phyloP scores from a whole-genome alignment of 2,888 invertebrate genomes.

The Serripes groenlandicus region DNA sequence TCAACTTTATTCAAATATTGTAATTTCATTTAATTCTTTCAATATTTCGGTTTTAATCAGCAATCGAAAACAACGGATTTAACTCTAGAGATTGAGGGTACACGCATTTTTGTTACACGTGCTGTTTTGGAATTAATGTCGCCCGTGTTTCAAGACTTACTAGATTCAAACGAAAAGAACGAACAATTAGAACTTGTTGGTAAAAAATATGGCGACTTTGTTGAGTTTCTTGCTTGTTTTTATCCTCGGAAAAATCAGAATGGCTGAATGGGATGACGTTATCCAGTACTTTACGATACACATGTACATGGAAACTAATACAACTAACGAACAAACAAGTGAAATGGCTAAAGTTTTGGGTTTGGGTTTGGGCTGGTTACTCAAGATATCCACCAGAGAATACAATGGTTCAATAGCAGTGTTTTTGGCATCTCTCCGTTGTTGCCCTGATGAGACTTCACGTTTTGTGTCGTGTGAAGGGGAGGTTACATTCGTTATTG shows the following conservation, averaged over 20 bases:
- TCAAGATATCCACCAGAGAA: neutral
- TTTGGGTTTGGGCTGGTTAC: neutral
- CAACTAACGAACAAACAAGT: neutral
- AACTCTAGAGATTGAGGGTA: neutral
- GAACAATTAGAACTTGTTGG: neutral
- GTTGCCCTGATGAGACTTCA: neutral
- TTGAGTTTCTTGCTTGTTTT: slow-evolving; percentile 8
- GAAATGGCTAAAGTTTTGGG: neutral
- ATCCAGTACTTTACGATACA: neutral
- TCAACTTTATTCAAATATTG: too few relatives aligned
- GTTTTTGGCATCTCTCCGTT: neutral
- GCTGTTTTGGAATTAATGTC: slow-evolving; percentile 3
- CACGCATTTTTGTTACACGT: neutral
- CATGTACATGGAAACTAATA: neutral
- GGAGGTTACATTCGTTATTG: neutral
- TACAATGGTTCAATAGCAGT: too few relatives aligned
- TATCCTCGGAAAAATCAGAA: slow-evolving; percentile 3
- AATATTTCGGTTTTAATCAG: slow-evolving; percentile 8
- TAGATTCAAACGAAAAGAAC: neutral
- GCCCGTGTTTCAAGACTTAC: neutral
- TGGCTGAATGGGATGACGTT: neutral
- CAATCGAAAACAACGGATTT: slow-evolving; percentile 4
- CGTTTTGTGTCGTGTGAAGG: neutral
- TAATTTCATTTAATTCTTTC: too few relatives aligned
- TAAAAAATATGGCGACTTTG: slow-evolving; percentile 6